Conservation (phyloP, 2,797 vertebrate genomes). For the Hozukius guyotensis region DNA sequence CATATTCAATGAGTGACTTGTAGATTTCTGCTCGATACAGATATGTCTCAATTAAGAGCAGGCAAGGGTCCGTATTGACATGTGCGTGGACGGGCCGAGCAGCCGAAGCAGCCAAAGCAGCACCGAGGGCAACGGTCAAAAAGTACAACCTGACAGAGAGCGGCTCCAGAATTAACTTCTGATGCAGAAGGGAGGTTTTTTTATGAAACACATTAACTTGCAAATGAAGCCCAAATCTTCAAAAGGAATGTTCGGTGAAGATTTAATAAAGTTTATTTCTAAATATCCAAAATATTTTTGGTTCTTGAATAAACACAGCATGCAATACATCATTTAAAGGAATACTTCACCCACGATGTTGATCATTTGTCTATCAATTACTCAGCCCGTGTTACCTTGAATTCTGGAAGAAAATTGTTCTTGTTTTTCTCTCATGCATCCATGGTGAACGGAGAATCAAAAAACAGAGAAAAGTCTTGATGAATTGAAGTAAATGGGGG, state of each 20-base stretch:
- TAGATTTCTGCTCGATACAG: conserved; percentile 82
- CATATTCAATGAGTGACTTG: conserved; percentile 85
- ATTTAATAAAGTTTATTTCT: not conserved
- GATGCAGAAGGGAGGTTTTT: not conserved
- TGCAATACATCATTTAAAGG: not conserved
- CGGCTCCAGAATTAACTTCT: conserved; percentile 8
- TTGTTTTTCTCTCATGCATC: not conserved
- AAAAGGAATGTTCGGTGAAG: not conserved
- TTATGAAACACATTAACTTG: not conserved
- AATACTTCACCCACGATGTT: not conserved
- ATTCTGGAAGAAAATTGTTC: too few relatives aligned
- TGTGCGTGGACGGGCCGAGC: not conserved
- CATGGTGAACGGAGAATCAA: too few relatives aligned
- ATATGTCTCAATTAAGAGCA: conserved; percentile 82
- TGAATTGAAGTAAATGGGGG: too few relatives aligned
- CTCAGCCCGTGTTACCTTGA: not conserved
- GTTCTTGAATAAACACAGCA: not conserved
- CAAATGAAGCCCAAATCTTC: not conserved
- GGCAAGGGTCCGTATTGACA: conserved; percentile 55
- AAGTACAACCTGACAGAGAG: conserved; percentile 28
- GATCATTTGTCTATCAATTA: not conserved
- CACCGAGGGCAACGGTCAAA: conserved; percentile 29
- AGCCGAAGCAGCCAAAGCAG: not conserved
- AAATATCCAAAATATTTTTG: not conserved
- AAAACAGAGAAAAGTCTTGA: too few relatives aligned